phyloP scores from a whole-genome alignment of 2,888 invertebrate genomes.

The Capitulum mitella region DNA sequence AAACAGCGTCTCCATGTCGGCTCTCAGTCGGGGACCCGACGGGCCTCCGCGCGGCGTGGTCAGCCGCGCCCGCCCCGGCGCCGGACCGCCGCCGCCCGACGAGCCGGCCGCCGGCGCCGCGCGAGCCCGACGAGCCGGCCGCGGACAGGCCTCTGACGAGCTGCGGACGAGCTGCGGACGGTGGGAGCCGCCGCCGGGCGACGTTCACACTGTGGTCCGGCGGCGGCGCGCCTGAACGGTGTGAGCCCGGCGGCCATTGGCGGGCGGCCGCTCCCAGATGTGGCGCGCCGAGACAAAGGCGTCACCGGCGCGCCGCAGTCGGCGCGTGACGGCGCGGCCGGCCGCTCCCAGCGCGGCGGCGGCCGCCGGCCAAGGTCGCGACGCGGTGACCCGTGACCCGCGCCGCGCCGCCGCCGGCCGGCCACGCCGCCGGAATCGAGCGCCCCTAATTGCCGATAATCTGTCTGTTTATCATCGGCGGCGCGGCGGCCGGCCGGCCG shows the following conservation, averaged over 20 bases:
- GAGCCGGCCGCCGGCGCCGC: too few species aligned
- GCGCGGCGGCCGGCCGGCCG: not conserved
- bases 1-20: conserved; percentile 15
- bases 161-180: not conserved
- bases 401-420: not conserved
- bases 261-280: not conserved
- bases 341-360: not conserved
- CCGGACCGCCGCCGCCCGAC: too few species aligned
- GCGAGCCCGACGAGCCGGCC: too few species aligned
- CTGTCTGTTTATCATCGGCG: not conserved
- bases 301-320: not conserved
- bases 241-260: too few species aligned
- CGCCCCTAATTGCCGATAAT: not conserved
- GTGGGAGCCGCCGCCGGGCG: not conserved
- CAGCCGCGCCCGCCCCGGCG: too few species aligned
- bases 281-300: not conserved
- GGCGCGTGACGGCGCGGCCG: not conserved
- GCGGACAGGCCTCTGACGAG: not conserved
- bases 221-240: too few species aligned
- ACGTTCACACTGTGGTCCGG: not conserved
- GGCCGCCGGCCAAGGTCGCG: not conserved
- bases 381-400: not conserved
- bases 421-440: not conserved
- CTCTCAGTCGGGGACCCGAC: not conserved
- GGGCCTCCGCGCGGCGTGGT: too few species aligned